These are phyloP conservation scores for Tragelaphus imberbis DNA, from an alignment of 2,113 vertebrate genomes.

Conservation along the genomic window DNA sequence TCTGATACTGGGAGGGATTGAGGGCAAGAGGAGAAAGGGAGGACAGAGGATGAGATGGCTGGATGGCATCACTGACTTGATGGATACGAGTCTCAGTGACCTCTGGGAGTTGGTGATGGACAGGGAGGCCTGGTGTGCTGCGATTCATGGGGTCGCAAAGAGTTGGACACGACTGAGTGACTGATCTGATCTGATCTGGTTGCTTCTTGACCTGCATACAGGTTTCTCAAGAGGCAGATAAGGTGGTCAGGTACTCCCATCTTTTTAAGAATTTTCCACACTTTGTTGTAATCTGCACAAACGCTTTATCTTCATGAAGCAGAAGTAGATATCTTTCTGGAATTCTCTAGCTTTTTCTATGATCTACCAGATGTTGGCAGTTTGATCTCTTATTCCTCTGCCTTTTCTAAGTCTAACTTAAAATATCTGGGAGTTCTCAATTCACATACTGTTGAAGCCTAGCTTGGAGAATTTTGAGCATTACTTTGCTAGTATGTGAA, in stretches of 20 bases:
- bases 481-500: background rate
- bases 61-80: too few relatives aligned
- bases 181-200: too few relatives aligned
- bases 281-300: background rate
- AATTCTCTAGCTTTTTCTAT: background rate
- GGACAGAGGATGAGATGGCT: too few relatives aligned
- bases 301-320: background rate
- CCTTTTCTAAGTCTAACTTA: background rate
- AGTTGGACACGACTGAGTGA: too few relatives aligned
- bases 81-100: too few relatives aligned
- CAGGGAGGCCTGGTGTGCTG: too few relatives aligned
- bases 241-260: background rate
- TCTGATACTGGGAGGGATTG: too few relatives aligned
- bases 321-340: background rate
- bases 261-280: background rate
- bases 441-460: background rate
- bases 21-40: too few relatives aligned
- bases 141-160: too few relatives aligned
- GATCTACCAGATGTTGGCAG: background rate
- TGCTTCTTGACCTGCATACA: background rate
- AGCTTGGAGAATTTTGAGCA: background rate
- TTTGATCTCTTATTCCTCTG: background rate
- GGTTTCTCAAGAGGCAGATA: background rate
- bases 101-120: too few relatives aligned
- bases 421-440: background rate